Base-by-base conservation (phyloP, 2,113 vertebrate genomes). In the Calonectris borealis region DNA sequence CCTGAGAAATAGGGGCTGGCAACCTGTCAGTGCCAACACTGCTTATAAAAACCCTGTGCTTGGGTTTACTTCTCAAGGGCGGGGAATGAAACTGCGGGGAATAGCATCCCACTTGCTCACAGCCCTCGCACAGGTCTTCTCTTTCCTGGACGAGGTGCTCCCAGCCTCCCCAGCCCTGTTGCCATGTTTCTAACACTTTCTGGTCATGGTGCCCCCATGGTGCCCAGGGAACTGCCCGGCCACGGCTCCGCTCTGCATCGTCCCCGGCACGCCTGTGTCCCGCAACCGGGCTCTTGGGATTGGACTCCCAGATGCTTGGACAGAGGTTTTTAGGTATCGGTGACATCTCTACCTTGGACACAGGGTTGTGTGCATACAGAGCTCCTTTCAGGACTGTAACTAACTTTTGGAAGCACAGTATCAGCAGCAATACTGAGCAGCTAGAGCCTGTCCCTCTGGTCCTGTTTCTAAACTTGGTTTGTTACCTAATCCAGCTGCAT, bases 191-290 rank as follows among this genome's bases (percentile, higher is more conserved):
- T 80, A 24, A 65, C 7, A 10, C 6, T 48, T 71, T 6, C 25
- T 42, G 10, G 32, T 14, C 16, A 21, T 10, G 60, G 9, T 57
- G 32, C 3, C 25, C 17, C 9, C 34, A 46, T n/a, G n/a, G n/a
- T n/a, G 18, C 17, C 40, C 21, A 29, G 32, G 32, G 32, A 25
- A 40, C 32, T 19, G 10, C n/a, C 32, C 0, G 0, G 48, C 52
- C 49, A 62, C 0, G 0, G 48, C 25, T 52, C 9, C 55, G 7
- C 14, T 75, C 62, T 42, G 29, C 49, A 48, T 42, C 4, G 1
- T 3, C 26, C 34, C 19, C 4, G 1, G n/a, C 51, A 54, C 2
- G 0, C 16, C 60, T 19, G 25, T 34, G 42, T 27, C 27, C 24
- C 32, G 58, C 25, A 49, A 21, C 36, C 4, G 1, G 48, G 15